Evolutionary conservation across 2,113 vertebrate species (phyloP).

Genomic region (Barbus barbus): DNA sequence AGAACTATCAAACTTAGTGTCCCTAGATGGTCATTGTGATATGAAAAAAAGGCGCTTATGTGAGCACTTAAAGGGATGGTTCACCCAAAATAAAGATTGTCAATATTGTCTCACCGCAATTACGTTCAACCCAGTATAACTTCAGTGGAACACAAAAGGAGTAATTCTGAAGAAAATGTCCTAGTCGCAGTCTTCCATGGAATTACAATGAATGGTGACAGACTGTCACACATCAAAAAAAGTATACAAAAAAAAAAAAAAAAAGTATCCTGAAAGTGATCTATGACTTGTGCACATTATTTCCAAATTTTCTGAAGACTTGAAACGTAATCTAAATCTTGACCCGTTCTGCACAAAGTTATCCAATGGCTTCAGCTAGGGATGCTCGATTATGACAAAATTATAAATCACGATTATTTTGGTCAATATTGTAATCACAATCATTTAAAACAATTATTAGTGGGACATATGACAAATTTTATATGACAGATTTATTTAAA

Average conservation of each 20-base stretch:
- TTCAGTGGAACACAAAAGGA: constrained; percentile 1
- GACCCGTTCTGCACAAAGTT: neutral
- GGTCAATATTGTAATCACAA: no score
- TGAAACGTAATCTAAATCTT: neutral
- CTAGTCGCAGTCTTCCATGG: neutral
- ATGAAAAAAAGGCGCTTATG: neutral
- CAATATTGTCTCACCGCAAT: neutral
- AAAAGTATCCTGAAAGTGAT: neutral
- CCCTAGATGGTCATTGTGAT: neutral
- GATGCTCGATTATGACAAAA: no score
- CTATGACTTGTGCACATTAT: neutral
- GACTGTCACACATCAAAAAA: neutral
- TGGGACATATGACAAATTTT: no score
- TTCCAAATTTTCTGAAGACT: neutral
- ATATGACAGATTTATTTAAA: no score
- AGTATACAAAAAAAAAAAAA: neutral
- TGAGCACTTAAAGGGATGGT: neutral
- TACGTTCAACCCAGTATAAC: neutral
- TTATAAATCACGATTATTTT: no score
- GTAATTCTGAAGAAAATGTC: constrained; percentile 6
- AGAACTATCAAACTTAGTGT: neutral
- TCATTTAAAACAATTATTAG: no score
- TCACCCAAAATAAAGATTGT: neutral
- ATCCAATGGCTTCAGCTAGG: neutral
- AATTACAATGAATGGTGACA: neutral